phyloP scores from a whole-genome alignment of 2,888 invertebrate genomes.

The Drosophila affinis region DNA sequence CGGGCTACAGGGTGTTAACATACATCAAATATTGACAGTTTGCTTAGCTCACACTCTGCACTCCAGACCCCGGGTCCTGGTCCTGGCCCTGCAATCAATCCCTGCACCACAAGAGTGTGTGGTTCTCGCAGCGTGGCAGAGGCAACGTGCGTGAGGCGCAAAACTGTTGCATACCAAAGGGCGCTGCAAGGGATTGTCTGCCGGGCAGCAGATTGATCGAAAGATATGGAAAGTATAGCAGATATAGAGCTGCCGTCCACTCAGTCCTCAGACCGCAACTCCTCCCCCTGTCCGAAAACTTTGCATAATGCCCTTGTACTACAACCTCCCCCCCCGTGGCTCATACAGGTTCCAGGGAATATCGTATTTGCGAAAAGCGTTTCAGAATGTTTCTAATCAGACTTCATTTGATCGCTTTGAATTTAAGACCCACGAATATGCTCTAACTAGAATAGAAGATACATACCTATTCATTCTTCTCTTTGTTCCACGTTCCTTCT shows the following conservation, averaged over 20 bases:
- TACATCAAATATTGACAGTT: constrained; percentile 80
- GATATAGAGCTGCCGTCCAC: neutral
- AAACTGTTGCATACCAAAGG: constrained; percentile 8
- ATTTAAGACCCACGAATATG: too few species aligned
- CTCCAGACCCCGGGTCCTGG: neutral
- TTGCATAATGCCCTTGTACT: constrained; percentile 1
- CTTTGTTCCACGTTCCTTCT: neutral
- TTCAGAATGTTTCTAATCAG: too few species aligned
- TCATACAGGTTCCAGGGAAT: too few species aligned
- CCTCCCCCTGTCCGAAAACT: neutral
- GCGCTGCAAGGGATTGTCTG: neutral
- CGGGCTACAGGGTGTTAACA: constrained; percentile 71
- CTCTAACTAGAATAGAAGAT: too few species aligned
- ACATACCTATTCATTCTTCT: too few species aligned
- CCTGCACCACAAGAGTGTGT: neutral
- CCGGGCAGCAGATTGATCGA: constrained; percentile 8
- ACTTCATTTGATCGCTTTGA: too few species aligned
- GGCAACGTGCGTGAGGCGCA: neutral
- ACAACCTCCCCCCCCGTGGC: too few species aligned
- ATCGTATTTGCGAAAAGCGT: too few species aligned
- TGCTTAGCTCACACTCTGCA: constrained; percentile 67
- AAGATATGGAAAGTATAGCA: neutral
- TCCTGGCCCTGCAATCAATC: neutral
- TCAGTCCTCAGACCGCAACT: neutral
- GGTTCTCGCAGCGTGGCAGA: too few species aligned